Percentiles rank a stretch among this genome's conserved stretches.
These are phyloP conservation scores for Microtus ochrogaster DNA, from an alignment of 2,113 vertebrate species.

Conservation along the genomic window DNA sequence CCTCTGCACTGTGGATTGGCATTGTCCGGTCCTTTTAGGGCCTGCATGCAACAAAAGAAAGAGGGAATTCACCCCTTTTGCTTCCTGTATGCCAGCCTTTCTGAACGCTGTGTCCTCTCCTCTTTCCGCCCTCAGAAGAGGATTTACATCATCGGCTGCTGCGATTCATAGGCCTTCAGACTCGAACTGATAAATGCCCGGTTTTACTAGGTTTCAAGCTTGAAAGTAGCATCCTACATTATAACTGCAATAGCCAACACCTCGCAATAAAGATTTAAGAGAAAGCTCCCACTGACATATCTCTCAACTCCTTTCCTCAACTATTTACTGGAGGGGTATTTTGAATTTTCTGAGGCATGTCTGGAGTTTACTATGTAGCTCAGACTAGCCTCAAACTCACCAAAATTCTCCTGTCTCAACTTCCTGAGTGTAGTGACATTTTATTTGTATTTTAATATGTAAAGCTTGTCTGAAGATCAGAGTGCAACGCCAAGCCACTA, in stretches of 20 bases:
- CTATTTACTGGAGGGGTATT: not conserved
- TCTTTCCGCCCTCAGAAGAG: not conserved
- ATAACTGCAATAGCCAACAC: not conserved
- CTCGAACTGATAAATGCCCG: not conserved
- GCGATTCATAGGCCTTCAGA: not conserved
- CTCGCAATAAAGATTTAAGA: not conserved
- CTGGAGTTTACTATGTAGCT: not conserved
- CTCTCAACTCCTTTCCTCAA: constrained; percentile 24
- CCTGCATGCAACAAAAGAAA: not conserved
- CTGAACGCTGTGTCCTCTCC: not conserved
- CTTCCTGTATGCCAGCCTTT: not conserved
- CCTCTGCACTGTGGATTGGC: not conserved
- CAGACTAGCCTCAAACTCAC: not conserved
- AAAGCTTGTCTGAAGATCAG: too few relatives aligned
- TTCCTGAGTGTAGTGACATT: not conserved
- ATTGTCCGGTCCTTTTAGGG: not conserved
- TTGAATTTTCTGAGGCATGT: not conserved
- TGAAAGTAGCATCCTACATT: not conserved
- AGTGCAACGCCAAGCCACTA: too few relatives aligned
- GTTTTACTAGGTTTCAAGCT: not conserved
- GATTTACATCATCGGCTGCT: not conserved
- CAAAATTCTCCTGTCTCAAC: not conserved
- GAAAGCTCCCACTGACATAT: not conserved
- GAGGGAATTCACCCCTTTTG: not conserved
- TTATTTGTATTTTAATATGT: too few relatives aligned